Percentiles rank a stretch among this genome's conserved stretches.
These are phyloP conservation scores for Cranoglanis bouderius DNA, from an alignment of 2,113 vertebrate genomes.

Conservation along the genomic window DNA sequence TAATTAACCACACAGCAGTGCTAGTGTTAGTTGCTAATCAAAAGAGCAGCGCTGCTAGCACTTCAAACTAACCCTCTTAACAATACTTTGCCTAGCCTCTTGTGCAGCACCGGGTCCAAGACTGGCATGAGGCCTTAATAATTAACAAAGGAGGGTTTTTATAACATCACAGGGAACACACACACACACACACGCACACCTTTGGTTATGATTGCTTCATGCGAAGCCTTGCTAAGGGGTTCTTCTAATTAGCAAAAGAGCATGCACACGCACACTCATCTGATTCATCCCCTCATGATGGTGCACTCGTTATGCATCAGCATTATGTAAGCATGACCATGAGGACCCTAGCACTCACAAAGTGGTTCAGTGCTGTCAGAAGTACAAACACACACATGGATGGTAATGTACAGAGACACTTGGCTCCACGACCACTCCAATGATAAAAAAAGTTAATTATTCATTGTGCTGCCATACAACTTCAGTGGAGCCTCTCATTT, in stretches of 20 bases:
- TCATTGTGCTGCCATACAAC: conserved; percentile 3
- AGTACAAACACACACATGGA: neutral
- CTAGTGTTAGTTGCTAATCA: conserved; percentile 18
- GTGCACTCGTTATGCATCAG: conserved; percentile 12
- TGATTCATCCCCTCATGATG: neutral
- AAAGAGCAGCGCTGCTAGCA: conserved; percentile 21
- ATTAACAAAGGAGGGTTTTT: conserved; percentile 17
- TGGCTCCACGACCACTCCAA: neutral
- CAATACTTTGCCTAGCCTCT: conserved; percentile 16
- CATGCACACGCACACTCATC: conserved; percentile 9
- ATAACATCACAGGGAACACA: neutral
- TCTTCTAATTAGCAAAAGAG: conserved; percentile 26
- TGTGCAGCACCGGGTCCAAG: neutral
- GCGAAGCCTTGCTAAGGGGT: neutral
- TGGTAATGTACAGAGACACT: neutral
- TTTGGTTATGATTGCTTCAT: conserved; percentile 8
- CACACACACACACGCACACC: neutral
- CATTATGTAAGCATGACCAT: conserved; percentile 24
- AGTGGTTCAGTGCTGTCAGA: neutral
- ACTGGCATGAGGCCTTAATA: conserved; percentile 3
- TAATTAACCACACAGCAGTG: conserved; percentile 13
- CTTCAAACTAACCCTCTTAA: conserved; percentile 2
- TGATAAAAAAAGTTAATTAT: conserved; percentile 31
- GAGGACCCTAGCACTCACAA: neutral
- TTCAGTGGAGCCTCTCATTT: neutral